Evolutionary conservation across 2,113 vertebrate species (phyloP).

Genomic region (Eudorcas thomsonii): DNA sequence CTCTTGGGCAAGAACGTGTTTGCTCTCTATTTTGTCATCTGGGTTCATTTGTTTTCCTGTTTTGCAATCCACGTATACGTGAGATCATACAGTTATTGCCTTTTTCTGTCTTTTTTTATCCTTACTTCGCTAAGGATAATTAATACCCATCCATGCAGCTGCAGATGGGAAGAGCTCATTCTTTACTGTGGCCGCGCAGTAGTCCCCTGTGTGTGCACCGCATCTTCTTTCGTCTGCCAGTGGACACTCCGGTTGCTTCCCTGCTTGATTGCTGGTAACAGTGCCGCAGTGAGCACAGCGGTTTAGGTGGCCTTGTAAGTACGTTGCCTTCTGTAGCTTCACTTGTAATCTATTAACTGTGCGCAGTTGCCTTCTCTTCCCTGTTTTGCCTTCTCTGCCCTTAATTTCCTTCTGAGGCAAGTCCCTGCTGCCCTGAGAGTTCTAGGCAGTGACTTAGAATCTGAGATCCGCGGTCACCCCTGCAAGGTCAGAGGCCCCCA

Average conservation of each 20-base stretch:
- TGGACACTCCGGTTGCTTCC: not conserved
- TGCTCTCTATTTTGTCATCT: not conserved
- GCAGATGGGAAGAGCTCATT: fast-evolving
- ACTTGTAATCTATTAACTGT: not conserved
- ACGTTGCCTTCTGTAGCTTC: fast-evolving
- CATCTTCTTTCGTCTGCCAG: fast-evolving
- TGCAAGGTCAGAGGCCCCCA: not conserved
- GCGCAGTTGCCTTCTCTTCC: not conserved
- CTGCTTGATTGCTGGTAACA: not conserved
- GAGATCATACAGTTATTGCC: fast-evolving
- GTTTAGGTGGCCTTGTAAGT: fast-evolving
- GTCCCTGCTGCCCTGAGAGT: not conserved
- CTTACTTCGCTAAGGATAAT: not conserved
- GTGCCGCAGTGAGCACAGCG: fast-evolving
- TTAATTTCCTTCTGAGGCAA: not conserved
- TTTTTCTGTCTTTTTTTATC: not conserved
- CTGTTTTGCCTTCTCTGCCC: not conserved
- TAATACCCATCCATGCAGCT: not conserved
- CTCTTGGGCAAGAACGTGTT: not conserved
- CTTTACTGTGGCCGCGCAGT: not conserved
- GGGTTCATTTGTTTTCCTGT: not conserved
- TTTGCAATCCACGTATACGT: not conserved
- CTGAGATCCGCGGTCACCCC: not conserved
- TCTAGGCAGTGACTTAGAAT: not conserved
- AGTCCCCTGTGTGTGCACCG: fast-evolving